Evolutionary conservation across 2,113 vertebrate species (phyloP).

Genomic region (Pseudopodoces humilis): DNA sequence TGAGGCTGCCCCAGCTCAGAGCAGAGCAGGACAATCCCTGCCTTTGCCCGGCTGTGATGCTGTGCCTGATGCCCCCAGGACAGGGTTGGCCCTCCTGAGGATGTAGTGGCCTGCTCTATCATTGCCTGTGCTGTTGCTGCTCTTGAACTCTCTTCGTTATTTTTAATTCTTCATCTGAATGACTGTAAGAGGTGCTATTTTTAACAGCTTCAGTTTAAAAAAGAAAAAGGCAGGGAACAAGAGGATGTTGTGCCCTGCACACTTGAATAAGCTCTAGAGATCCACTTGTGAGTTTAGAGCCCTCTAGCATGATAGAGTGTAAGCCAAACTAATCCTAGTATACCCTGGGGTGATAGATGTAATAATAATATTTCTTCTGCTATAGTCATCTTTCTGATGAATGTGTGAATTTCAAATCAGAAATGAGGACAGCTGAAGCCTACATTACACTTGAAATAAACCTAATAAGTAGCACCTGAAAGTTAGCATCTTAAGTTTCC

Average conservation of each 20-base stretch:
- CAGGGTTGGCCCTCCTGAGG: fast-evolving
- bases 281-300: neutral
- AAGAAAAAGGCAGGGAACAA: neutral
- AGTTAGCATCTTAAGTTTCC: neutral
- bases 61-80: neutral
- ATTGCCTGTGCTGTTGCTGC: neutral
- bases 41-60: fast-evolving
- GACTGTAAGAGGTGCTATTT: neutral
- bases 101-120: neutral
- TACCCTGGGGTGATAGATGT: neutral
- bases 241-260: neutral
- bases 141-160: neutral
- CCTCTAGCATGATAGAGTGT: neutral
- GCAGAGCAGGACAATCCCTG: neutral
- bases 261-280: neutral
- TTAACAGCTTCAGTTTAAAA: neutral
- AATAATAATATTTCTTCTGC: neutral
- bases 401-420: neutral
- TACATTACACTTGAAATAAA: neutral
- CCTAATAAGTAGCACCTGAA: neutral
- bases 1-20: fast-evolving
- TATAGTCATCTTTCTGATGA: neutral
- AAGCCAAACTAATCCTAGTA: neutral
- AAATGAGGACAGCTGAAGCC: neutral
- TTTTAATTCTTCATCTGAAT: neutral